Evolutionary conservation across 2,888 invertebrate species (phyloP), one percentile per base, ranked within the genome.

Genomic region (Osmoderma eremita): DNA sequence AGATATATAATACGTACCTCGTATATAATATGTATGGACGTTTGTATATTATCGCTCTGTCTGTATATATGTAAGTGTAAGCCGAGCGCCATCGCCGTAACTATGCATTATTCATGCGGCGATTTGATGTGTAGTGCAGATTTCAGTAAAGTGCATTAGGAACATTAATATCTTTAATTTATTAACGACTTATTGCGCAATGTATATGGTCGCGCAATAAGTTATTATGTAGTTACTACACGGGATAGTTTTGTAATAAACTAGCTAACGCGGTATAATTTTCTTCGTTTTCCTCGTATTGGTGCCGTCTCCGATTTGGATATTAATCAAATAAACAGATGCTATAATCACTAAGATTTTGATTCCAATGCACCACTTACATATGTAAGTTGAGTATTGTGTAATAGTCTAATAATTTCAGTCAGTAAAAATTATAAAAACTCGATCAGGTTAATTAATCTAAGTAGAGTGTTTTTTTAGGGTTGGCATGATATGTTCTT

Each of bases 41-140:
- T n/a, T 36, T 36, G 53, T 18, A 53, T 53, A 53, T 53, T 53
- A 36, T 18, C 38, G 38, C 30, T 10, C 20, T 67, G 51, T 68
- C 51, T 58, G 67, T 61, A n/a, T n/a, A n/a, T n/a, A n/a, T n/a
- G 61, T 70, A 67, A 69, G 30, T 30, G 6, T 30, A 30, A 1
- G 30, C 30, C 6, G 30, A 6, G 67, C 67, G 66, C n/a, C 54
- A 68, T 64, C 36, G 64, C 66, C 51, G 66, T 65, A 54, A n/a
- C 48, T 13, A 71, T 74, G 71, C 71, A 74, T 74, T 73, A 74
- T 74, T 74, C 74, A 74, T 74, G 68, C 61, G 42, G 63, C 48
- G 56, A 63, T 68, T 66, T 73, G 73, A 72, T 71, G 72, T 73
- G 70, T 67, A 63, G 63, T 48, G 49, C 56, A 61, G 39, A 63